Percentiles rank a stretch among this genome's conserved stretches.
Conservation (phyloP, 2,888 invertebrate species). For the Lasioglossum figueresi region DNA sequence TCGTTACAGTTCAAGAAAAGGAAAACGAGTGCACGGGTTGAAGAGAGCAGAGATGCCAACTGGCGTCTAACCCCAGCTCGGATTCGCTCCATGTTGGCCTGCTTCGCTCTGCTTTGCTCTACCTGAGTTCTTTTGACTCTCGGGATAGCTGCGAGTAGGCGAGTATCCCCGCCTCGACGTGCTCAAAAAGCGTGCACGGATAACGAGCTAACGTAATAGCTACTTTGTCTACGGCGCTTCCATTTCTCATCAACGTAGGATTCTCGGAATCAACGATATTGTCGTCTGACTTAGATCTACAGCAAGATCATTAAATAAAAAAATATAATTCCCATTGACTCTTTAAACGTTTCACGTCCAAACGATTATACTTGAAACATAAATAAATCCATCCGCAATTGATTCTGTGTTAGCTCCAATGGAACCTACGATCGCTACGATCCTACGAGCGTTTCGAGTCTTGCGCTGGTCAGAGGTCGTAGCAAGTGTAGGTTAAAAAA, state of each 20-base stretch:
- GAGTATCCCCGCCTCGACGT: slow-evolving; percentile 35
- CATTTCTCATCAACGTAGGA: slow-evolving; percentile 57
- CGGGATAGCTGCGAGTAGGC: slow-evolving; percentile 47
- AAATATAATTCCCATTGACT: not conserved
- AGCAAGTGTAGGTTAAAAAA: not conserved
- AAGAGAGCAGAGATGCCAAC: slow-evolving; percentile 46
- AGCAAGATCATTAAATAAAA: too few species aligned
- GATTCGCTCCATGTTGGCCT: not conserved
- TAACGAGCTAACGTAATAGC: slow-evolving; percentile 69
- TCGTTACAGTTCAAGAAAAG: slow-evolving; percentile 58
- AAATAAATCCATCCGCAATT: too few species aligned
- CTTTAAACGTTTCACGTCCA: not conserved
- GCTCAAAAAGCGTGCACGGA: slow-evolving; percentile 63
- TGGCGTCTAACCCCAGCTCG: slow-evolving; percentile 35
- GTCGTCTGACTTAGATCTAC: not conserved
- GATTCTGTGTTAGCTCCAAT: not conserved
- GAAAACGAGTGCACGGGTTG: slow-evolving; percentile 48
- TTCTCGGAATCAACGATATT: not conserved
- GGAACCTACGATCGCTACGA: not conserved
- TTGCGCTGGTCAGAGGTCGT: not conserved
- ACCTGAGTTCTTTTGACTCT: slow-evolving; percentile 61
- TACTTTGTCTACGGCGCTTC: slow-evolving; percentile 61
- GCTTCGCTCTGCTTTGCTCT: not conserved
- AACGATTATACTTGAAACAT: not conserved
- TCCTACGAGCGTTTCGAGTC: too few species aligned